Percentiles rank a stretch among this genome's conserved stretches.
Evolutionary conservation across 2,888 invertebrate species (phyloP).

Genomic region (Panzeria rudis): DNA sequence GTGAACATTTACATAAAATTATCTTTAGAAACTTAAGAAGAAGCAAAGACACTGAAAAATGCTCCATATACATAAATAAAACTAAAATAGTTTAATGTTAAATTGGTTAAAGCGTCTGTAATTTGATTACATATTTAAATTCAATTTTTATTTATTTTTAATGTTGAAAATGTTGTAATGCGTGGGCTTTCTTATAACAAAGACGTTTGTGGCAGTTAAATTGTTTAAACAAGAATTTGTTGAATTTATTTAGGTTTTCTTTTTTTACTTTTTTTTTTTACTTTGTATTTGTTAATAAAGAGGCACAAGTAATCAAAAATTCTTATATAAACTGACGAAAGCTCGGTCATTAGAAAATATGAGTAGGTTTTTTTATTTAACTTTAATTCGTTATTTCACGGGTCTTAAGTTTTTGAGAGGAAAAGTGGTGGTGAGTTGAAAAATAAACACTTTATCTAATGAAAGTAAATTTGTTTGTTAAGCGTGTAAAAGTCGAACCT

Average conservation of each 20-base stretch:
- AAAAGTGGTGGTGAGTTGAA: not conserved
- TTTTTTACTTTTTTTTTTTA: not conserved
- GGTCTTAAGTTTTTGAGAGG: not conserved
- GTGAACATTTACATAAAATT: not conserved
- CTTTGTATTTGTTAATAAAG: not conserved
- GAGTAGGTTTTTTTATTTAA: conserved; percentile 8
- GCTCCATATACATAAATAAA: not conserved
- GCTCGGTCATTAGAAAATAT: conserved; percentile 9
- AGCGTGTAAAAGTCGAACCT: not conserved
- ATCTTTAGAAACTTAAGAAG: not conserved
- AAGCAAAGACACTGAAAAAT: not conserved
- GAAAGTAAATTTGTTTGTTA: conserved; percentile 2
- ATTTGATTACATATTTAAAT: not conserved
- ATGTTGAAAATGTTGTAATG: not conserved
- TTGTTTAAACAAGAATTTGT: not conserved
- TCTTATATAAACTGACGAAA: not conserved
- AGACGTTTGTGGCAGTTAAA: not conserved
- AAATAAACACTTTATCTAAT: conserved; percentile 6
- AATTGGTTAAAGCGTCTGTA: not conserved
- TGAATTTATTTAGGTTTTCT: conserved; percentile 1
- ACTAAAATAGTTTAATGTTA: not conserved
- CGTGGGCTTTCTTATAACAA: not conserved
- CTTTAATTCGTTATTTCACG: not conserved
- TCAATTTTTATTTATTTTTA: not conserved
- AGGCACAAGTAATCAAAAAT: conserved; percentile 3